Base-by-base conservation (phyloP, 2,113 vertebrate species). In the Galeopterus variegatus region DNA sequence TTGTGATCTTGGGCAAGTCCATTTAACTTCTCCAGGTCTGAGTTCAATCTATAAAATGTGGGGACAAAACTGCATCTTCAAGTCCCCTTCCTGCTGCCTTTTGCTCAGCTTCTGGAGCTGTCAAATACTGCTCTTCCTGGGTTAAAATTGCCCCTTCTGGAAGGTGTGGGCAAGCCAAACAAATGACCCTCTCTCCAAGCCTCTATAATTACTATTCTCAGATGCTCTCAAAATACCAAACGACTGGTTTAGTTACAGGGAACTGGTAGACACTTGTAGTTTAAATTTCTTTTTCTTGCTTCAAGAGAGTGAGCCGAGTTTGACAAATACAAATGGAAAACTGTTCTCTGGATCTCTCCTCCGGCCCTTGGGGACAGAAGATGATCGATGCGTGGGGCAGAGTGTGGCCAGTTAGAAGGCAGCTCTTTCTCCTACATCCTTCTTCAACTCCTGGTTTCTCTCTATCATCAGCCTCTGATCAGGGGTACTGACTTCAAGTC, bases 241-340 rank as follows among this genome's bases (percentile, higher is more conserved):
- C 52, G 93, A 52, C 86, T 52, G 72, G 94, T 88, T 96, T 94
- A 36, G 76, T 93, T 60, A 84, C 88, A 91, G 21, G 24, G 76
- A 96, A 62, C 83, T 14, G 33, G 70, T 17, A 0, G 48, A 70
- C 75, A 41, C 19, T 50, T 19, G 11, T 77, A 69, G 91, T 93
- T 95, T 72, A 93, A 86, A 94, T 92, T 83, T 93, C 88, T 95
- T 89, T 83, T 65, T 87, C 90, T 77, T 70, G 79, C 86, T 95
- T 95, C 75, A 41, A 80, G 75, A 76, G 85, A 97, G 75, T 62
- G 48, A 80, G 69, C n/a, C 0, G 23, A 81, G 91, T 87, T 87
- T 94, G 98, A 95, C 93, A 96, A 72, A 94, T 76, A 92, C 87
- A 77, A 93, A 94, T 94, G 80, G 94, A 94, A 92, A 89, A 70